phyloP scores from a whole-genome alignment of 2,113 vertebrate species.

The Myiozetetes cayanensis region DNA sequence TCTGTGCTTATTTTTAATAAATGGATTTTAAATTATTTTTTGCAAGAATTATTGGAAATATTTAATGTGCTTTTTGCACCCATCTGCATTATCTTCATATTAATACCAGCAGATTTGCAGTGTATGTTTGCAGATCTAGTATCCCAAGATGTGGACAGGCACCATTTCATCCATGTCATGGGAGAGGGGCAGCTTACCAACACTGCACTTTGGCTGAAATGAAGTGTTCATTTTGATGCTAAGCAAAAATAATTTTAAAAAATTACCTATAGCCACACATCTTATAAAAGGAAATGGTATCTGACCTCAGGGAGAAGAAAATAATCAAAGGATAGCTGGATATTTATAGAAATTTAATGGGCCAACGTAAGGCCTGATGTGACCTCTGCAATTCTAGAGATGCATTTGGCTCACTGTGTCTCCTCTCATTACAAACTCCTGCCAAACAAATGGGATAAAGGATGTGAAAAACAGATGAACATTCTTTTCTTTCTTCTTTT shows the following conservation, averaged over 20 bases:
- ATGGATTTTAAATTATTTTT: background rate
- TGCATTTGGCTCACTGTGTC: background rate
- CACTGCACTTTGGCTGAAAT: background rate
- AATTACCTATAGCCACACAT: background rate
- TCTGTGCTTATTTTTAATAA: background rate
- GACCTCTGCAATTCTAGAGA: slow-evolving; percentile 13
- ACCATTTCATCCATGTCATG: background rate
- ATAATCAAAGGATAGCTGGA: background rate
- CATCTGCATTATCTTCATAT: background rate
- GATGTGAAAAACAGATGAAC: slow-evolving; percentile 49
- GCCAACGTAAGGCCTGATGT: background rate
- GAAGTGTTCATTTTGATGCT: background rate
- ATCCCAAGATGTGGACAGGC: background rate
- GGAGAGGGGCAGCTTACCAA: background rate
- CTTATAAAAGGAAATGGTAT: background rate
- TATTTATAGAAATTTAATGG: slow-evolving; percentile 13
- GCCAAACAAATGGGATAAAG: background rate
- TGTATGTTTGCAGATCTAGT: background rate
- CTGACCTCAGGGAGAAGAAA: background rate
- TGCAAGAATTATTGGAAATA: background rate
- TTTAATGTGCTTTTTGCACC: background rate
- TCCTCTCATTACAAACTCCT: slow-evolving; percentile 31
- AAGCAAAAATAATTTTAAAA: background rate
- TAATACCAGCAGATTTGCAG: background rate
- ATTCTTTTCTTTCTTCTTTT: slow-evolving; percentile 37